These are phyloP conservation scores for Ametastegia equiseti DNA, from an alignment of 2,888 invertebrate species.

Conservation along the genomic window DNA sequence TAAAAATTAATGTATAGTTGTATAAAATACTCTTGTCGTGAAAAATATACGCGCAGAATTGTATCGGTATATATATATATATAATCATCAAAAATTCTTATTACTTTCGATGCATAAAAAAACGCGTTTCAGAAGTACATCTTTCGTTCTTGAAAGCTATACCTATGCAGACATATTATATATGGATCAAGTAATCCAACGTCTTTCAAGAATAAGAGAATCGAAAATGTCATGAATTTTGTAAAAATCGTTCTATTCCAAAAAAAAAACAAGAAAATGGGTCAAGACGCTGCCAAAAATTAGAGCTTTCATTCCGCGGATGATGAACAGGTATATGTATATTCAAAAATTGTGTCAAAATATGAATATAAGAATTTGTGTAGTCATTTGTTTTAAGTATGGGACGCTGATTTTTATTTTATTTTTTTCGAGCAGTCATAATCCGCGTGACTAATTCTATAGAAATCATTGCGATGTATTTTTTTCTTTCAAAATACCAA, in stretches of 20 bases:
- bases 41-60: background rate
- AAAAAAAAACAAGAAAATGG: background rate
- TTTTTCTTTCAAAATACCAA: too few relatives aligned
- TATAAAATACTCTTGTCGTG: background rate
- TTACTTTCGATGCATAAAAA: background rate
- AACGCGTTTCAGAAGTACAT: too few relatives aligned
- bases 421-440: too few relatives aligned
- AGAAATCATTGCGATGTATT: too few relatives aligned
- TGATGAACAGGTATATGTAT: conserved; percentile 7
- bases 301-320: background rate
- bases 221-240: too few relatives aligned
- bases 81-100: background rate
- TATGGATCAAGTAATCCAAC: too few relatives aligned
- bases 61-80: background rate
- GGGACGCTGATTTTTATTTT: background rate
- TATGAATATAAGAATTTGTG: conserved; percentile 3
- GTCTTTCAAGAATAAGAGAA: too few relatives aligned
- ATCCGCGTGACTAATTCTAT: too few relatives aligned
- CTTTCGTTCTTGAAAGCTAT: too few relatives aligned
- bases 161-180: too few relatives aligned
- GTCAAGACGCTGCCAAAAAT: background rate
- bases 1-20: background rate
- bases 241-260: background rate
- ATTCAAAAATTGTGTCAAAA: background rate
- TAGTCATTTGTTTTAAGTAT: background rate